Conservation (phyloP, 1,140 invertebrate species). For the Marisa cornuarietis region DNA sequence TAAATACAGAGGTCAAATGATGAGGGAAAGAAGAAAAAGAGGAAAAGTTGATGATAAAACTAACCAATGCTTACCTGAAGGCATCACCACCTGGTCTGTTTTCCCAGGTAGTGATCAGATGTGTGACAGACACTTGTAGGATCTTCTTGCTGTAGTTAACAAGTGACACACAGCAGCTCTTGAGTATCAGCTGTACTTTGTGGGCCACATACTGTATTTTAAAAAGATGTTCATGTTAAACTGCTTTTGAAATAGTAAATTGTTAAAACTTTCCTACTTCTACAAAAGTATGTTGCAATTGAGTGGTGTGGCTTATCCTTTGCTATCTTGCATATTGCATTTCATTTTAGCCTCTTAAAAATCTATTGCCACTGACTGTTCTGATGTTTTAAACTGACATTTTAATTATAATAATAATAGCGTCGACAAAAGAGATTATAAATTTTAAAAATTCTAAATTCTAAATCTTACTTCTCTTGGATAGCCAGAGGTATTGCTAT, state of each 20-base stretch:
- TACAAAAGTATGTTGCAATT: not conserved
- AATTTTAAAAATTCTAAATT: not conserved
- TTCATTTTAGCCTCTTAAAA: not conserved
- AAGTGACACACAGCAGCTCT: constrained; percentile 78
- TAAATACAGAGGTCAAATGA: too few relatives aligned
- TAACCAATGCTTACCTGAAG: constrained; percentile 66
- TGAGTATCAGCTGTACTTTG: constrained; percentile 82
- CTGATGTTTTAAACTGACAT: not conserved
- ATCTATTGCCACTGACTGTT: not conserved
- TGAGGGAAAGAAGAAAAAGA: too few relatives aligned
- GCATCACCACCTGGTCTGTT: constrained; percentile 77
- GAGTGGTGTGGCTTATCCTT: too few relatives aligned
- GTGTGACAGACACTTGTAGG: constrained; percentile 77
- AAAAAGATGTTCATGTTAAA: not conserved
- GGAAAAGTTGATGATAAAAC: not conserved
- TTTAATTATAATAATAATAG: too few relatives aligned
- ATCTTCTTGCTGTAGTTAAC: constrained; percentile 79
- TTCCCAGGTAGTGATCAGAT: constrained; percentile 78
- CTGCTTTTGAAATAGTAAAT: not conserved
- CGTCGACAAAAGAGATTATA: too few relatives aligned
- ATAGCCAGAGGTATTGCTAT: constrained; percentile 39
- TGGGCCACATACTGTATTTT: constrained; percentile 67
- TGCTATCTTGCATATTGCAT: not conserved
- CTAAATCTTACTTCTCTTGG: constrained; percentile 47
- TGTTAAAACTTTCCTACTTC: not conserved